These are phyloP conservation scores for Tetramorium bicarinatum DNA, from an alignment of 2,888 invertebrate genomes.

Conservation along the genomic window DNA sequence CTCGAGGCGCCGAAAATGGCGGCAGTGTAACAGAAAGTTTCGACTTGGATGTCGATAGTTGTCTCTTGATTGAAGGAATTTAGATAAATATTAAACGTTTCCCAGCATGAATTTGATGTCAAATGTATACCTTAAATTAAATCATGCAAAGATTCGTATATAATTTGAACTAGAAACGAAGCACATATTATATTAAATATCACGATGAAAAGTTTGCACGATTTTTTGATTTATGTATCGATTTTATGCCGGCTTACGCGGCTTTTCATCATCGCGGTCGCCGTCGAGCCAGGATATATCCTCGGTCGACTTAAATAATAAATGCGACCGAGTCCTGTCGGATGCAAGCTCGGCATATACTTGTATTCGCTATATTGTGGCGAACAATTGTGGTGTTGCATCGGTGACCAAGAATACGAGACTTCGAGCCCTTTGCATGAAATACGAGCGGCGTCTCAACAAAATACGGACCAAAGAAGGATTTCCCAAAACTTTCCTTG, in stretches of 20 bases:
- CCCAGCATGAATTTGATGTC: background rate
- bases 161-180: background rate
- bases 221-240: background rate
- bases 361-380: constrained; percentile 13
- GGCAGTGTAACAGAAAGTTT: constrained; percentile 13
- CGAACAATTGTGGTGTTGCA: constrained; percentile 45
- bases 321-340: constrained; percentile 30
- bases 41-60: background rate
- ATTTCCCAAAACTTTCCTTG: constrained; percentile 22
- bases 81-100: background rate
- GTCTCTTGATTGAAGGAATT: background rate
- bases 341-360: constrained; percentile 24
- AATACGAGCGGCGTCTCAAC: constrained; percentile 41
- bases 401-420: constrained; percentile 44
- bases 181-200: background rate
- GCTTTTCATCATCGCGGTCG: constrained; percentile 24
- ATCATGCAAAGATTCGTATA: background rate
- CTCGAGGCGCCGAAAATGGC: constrained; percentile 14
- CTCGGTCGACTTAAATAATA: constrained; percentile 43
- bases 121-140: background rate
- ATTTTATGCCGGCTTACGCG: background rate
- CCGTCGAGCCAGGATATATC: constrained; percentile 6
- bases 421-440: constrained; percentile 16
- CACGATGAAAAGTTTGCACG: background rate
- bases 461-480: constrained; percentile 31